These are phyloP conservation scores for Drosophila phalerata DNA, from an alignment of 2,888 invertebrate species.

Conservation along the genomic window DNA sequence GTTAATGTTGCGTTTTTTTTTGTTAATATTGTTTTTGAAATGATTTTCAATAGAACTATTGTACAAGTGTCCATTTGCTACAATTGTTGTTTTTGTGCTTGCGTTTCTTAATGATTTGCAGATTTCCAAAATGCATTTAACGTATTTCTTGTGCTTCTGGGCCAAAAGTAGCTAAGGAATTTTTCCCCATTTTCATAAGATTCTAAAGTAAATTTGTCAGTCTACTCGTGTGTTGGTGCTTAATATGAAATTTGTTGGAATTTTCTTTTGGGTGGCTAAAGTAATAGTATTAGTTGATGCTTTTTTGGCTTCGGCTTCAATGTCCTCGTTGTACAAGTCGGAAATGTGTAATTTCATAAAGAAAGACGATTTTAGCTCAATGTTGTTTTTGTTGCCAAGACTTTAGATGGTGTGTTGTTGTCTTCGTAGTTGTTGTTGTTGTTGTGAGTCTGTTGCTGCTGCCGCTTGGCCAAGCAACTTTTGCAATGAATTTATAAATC, in stretches of 20 bases:
- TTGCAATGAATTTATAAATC: conserved; percentile 80
- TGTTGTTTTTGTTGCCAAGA: conserved; percentile 63
- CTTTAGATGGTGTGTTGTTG: conserved; percentile 64
- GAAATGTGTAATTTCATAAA: conserved; percentile 80
- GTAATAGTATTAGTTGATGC: conserved; percentile 44
- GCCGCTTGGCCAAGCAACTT: conserved; percentile 78
- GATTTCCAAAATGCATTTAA: conserved; percentile 77
- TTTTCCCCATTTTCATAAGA: conserved; percentile 47
- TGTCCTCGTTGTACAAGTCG: conserved; percentile 76
- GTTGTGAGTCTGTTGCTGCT: conserved; percentile 55
- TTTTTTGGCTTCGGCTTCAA: conserved; percentile 69
- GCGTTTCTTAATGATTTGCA: conserved; percentile 75
- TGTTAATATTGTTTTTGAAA: conserved; percentile 26
- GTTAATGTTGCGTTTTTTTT: conserved; percentile 11
- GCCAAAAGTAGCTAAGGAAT: conserved; percentile 55
- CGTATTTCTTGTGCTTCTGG: conserved; percentile 28
- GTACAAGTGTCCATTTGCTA: conserved; percentile 83
- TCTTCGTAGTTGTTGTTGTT: conserved; percentile 23
- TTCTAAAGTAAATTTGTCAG: conserved; percentile 61
- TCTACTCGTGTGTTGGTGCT: conserved; percentile 30
- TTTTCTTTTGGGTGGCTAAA: conserved; percentile 35
- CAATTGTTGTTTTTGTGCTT: conserved; percentile 58
- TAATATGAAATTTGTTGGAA: conserved; percentile 18
- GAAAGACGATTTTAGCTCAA: conserved; percentile 73
- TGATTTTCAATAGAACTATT: conserved; percentile 76